Percentiles rank a stretch among this genome's conserved stretches.
Evolutionary conservation across 35 echinoderm and acorn worm species (phyloP).

Genomic region (Ptychodera flava): DNA sequence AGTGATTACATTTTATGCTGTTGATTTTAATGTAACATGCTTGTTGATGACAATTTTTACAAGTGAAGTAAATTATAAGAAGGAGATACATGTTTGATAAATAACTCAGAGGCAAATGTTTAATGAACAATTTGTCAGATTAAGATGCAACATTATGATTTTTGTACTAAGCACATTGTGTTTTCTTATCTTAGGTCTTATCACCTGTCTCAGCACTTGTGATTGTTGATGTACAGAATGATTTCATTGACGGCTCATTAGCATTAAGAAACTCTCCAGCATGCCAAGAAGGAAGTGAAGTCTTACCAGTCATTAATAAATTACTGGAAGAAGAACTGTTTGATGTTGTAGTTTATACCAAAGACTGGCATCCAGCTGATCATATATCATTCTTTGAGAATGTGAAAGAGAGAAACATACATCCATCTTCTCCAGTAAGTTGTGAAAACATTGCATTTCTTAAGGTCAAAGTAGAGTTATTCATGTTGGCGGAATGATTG

Average conservation of each 20-base stretch:
- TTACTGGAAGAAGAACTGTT: constrained; percentile 50
- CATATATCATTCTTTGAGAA: constrained; percentile 76
- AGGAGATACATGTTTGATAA: too few species aligned
- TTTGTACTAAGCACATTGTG: too few species aligned
- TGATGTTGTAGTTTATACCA: constrained; percentile 54
- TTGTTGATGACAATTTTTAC: too few species aligned
- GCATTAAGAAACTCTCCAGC: constrained; percentile 34
- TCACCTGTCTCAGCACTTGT: constrained; percentile 55
- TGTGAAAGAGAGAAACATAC: constrained; percentile 23
- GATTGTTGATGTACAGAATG: constrained; percentile 89
- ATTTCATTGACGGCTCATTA: constrained; percentile 82
- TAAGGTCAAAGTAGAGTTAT: too few species aligned
- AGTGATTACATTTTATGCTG: too few species aligned
- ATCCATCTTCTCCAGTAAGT: constrained; percentile 32
- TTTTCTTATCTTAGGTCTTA: too few species aligned
- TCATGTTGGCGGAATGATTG: background rate
- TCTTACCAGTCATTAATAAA: constrained; percentile 91
- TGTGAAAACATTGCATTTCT: too few species aligned
- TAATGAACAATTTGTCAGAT: too few species aligned
- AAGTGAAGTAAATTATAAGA: too few species aligned
- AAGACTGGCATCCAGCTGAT: constrained; percentile 66
- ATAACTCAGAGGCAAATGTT: too few species aligned
- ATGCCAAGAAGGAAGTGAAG: constrained; percentile 40
- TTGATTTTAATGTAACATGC: too few species aligned
- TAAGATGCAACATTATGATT: too few species aligned